phyloP scores from a whole-genome alignment of 2,113 vertebrate genomes.

The Chroicocephalus ridibundus region DNA sequence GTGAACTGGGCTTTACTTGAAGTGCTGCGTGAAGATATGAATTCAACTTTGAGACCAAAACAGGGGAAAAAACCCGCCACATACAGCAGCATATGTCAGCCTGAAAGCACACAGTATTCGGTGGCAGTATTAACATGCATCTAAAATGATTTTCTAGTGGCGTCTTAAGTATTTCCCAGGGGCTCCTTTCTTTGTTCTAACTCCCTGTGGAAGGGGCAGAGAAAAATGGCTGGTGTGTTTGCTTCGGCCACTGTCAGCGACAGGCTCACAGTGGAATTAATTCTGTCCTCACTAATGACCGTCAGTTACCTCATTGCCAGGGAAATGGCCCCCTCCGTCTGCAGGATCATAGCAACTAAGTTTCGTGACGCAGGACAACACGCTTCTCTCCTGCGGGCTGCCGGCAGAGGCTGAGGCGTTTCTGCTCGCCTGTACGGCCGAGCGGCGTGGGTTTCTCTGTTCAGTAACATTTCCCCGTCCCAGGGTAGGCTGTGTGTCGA shows the following conservation, averaged over 20 bases:
- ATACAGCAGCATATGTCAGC: not conserved
- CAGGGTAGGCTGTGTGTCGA: not conserved
- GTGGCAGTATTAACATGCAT: not conserved
- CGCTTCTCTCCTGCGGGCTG: not conserved
- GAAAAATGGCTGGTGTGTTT: slow-evolving; percentile 15
- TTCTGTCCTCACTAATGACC: slow-evolving; percentile 35
- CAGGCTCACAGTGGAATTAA: slow-evolving; percentile 20
- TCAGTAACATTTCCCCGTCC: not conserved
- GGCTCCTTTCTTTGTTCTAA: slow-evolving; percentile 39
- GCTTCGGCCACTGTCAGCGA: not conserved
- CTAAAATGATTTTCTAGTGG: slow-evolving; percentile 5
- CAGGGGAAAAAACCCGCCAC: not conserved
- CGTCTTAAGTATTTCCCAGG: not conserved
- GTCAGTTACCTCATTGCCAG: slow-evolving; percentile 22
- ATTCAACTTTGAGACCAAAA: slow-evolving; percentile 12
- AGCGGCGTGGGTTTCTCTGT: not conserved
- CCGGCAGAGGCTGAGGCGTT: not conserved
- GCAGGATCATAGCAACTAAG: not conserved
- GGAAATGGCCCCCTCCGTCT: slow-evolving; percentile 17
- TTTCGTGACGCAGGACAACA: not conserved
- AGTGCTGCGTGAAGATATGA: not conserved
- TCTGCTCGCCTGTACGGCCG: not conserved
- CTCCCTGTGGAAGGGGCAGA: not conserved
- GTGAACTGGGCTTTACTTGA: slow-evolving; percentile 20
- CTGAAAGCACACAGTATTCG: not conserved